A percentile compares a stretch with the other conserved stretches of the same genome.
phyloP scores from a whole-genome alignment of 2,797 vertebrate species.

The Chromobotia macracanthus region DNA sequence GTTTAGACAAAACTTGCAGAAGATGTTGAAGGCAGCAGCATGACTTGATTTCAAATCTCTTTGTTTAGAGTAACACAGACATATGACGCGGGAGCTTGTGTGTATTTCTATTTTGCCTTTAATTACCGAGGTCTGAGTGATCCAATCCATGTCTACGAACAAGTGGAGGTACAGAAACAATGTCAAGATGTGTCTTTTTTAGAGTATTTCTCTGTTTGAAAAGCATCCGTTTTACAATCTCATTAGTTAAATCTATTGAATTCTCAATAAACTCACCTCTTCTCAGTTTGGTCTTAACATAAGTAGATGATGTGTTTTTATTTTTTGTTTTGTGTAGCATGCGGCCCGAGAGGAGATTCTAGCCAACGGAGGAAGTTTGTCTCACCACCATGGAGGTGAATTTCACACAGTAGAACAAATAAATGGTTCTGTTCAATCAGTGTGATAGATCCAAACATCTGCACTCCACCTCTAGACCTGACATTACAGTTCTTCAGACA shows the following conservation, averaged over 20 bases:
- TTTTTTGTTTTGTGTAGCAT: conserved; percentile 73
- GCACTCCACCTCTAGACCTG: neutral
- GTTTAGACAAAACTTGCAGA: too few species aligned
- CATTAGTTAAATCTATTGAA: neutral
- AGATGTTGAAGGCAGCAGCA: neutral
- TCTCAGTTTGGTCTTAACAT: conserved; percentile 1
- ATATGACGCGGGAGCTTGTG: conserved; percentile 93
- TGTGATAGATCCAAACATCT: neutral
- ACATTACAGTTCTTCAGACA: neutral
- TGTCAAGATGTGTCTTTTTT: neutral
- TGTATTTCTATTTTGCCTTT: conserved; percentile 99
- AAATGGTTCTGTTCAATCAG: neutral
- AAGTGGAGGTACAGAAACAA: conserved; percentile 88
- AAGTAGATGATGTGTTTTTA: conserved; percentile 15
- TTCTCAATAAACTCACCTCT: neutral
- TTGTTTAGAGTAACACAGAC: conserved; percentile 91
- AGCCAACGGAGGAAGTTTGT: conserved; percentile 96
- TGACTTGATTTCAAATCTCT: neutral
- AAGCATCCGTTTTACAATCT: neutral
- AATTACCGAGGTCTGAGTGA: conserved; percentile 97
- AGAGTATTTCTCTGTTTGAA: neutral
- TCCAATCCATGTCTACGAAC: conserved; percentile 90
- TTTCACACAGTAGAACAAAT: conserved; percentile 7
- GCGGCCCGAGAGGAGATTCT: conserved; percentile 97
- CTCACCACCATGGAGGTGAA: conserved; percentile 98